A percentile compares a stretch with the other conserved stretches of the same genome.
These are phyloP conservation scores for Xanthorhoe designata DNA, from an alignment of 2,888 invertebrate genomes.

Conservation along the genomic window DNA sequence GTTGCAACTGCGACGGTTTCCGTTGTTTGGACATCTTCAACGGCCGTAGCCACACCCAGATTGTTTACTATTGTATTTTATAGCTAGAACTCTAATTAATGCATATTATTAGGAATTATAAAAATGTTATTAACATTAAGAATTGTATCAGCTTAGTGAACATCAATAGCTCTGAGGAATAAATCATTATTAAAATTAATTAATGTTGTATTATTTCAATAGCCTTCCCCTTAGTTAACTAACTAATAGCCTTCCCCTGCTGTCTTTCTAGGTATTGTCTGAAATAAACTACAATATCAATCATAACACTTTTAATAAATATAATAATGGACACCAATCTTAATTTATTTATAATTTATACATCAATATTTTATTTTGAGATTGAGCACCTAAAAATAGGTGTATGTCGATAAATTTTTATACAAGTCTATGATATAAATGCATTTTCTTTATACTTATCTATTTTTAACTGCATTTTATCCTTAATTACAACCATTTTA, in stretches of 20 bases:
- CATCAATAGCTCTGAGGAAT: conserved; percentile 85
- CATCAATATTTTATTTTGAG: neutral
- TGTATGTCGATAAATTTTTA: neutral
- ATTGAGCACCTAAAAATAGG: neutral
- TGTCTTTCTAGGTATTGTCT: neutral
- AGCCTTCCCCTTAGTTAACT: conserved; percentile 21
- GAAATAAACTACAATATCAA: neutral
- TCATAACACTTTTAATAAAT: neutral
- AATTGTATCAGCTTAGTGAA: conserved; percentile 85
- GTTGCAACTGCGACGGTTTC: conserved; percentile 47
- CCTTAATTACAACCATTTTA: neutral
- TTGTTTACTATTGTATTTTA: conserved; percentile 81
- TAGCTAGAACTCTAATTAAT: conserved; percentile 85
- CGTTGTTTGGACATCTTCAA: conserved; percentile 59
- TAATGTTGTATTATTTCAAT: conserved; percentile 76
- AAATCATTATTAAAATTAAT: conserved; percentile 85
- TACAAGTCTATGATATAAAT: conserved; percentile 1
- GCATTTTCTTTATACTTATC: neutral
- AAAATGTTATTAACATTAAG: conserved; percentile 83
- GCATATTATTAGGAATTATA: conserved; percentile 83
- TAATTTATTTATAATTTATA: neutral
- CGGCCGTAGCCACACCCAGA: conserved; percentile 63
- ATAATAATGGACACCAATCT: neutral
- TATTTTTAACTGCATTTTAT: neutral
- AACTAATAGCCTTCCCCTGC: too few relatives aligned